Evolutionary conservation across 2,797 vertebrate genomes (phyloP).

Genomic region (Aeoliscus strigatus): DNA sequence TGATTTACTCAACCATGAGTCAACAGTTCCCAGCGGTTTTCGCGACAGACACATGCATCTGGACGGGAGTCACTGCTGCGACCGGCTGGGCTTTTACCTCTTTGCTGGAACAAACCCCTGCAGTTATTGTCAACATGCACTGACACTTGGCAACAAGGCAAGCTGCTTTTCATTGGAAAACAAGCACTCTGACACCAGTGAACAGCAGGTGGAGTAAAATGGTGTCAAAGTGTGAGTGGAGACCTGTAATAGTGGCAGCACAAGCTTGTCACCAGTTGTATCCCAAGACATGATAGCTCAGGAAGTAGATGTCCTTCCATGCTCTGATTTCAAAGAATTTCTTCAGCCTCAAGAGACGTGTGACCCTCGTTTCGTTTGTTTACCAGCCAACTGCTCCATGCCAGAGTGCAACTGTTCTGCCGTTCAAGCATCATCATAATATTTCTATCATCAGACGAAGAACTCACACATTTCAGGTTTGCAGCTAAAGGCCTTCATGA

Average conservation of each 20-base stretch:
- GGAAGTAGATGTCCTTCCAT: slow-evolving; percentile 17
- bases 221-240: slow-evolving; percentile 36
- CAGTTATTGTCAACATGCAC: slow-evolving; percentile 40
- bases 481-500: slow-evolving; percentile 45
- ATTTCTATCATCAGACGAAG: slow-evolving; percentile 20
- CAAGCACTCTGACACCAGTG: slow-evolving; percentile 35
- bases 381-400: slow-evolving; percentile 9
- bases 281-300: slow-evolving; percentile 7
- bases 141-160: slow-evolving; percentile 56
- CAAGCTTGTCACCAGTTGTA: slow-evolving; percentile 30
- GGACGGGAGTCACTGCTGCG: slow-evolving; percentile 41
- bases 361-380: slow-evolving; percentile 25
- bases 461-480: slow-evolving; percentile 28
- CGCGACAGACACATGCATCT: slow-evolving; percentile 54
- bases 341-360: slow-evolving; percentile 20
- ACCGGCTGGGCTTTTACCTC: slow-evolving; percentile 52
- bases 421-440: slow-evolving; percentile 17
- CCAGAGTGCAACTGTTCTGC: slow-evolving; percentile 11
- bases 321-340: slow-evolving; percentile 9
- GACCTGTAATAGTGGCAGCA: slow-evolving; percentile 29
- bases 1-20: no score
- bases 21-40: slow-evolving; percentile 56
- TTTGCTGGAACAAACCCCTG: slow-evolving; percentile 49
- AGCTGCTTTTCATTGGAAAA: slow-evolving; percentile 31
- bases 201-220: slow-evolving; percentile 18